Base-by-base conservation (phyloP, 2,888 invertebrate species). In the Chrysolina haemoptera region DNA sequence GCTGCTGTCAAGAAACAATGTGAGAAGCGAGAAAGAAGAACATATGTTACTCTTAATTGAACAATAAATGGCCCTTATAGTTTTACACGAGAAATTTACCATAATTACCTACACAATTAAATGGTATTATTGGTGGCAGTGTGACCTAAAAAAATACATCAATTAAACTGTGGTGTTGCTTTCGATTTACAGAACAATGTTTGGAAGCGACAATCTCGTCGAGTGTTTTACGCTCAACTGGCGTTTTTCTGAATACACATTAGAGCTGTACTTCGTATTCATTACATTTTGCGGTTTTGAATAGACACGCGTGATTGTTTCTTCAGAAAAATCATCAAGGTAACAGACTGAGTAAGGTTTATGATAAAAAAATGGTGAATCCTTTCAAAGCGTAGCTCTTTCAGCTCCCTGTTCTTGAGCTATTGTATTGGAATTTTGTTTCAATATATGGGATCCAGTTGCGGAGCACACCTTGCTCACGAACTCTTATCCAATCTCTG, bases 61-160 rank as follows among this genome's bases (percentile, higher is more conserved):
- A 72, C 69, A 72, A 76, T 76, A 68, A 70, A 76, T 74, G 68
- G 70, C 76, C 76, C 76, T 76, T 76, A 76, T 74, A 70, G 72
- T 74, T 72, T 67, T 62, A 70, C 67, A 66, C 46, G 68, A 59
- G 62, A 68, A 74, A 71, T 76, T 73, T 73, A 71, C 70, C 73
- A 73, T 73, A 76, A 74, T 74, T 72, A 71, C 67, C 73, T 73
- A 68, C 59, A 64, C 64, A 67, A 69, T 73, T 70, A 73, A 76
- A 71, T 71, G 74, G 69, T 63, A 74, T 70, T 73, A 71, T 73
- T 69, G 70, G 46, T 68, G 50, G 35, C 22, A 62, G 70, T 70
- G 71, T 72, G 74, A 76, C 74, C 71, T 70, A 69, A 70, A 76
- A 75, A 74, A 73, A 62, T 76, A 68, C 65, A 72, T 69, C 71